phyloP scores from a whole-genome alignment of 2,888 invertebrate genomes.

The Melangyna quadrimaculata region DNA sequence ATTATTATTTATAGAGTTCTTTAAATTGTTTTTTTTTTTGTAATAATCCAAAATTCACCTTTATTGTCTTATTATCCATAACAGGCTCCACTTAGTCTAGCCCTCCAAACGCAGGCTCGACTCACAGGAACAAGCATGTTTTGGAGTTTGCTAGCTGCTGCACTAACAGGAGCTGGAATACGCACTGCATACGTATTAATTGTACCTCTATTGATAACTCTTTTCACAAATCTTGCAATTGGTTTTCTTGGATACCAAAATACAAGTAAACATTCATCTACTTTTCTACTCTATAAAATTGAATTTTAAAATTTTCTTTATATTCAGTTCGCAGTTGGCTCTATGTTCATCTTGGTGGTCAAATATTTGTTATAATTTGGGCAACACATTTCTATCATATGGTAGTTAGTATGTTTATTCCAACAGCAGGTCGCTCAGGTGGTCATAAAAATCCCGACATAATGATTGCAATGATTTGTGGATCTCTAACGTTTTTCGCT shows the following conservation, averaged over 20 bases:
- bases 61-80: not conserved
- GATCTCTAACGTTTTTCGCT: conserved; percentile 79
- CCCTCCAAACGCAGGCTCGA: conserved; percentile 76
- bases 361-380: conserved; percentile 76
- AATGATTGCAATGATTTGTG: conserved; percentile 80
- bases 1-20: no score
- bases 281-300: not conserved
- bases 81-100: conserved; percentile 76
- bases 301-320: not conserved
- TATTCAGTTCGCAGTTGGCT: conserved; percentile 76
- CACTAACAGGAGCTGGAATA: conserved; percentile 75
- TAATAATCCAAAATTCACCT: no score
- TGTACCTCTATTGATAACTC: conserved; percentile 74
- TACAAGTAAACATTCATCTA: conserved; percentile 73
- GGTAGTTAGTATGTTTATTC: conserved; percentile 78
- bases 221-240: conserved; percentile 74
- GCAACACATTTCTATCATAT: conserved; percentile 75
- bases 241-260: conserved; percentile 75
- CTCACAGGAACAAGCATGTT: conserved; percentile 76
- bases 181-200: conserved; percentile 75
- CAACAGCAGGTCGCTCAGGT: conserved; percentile 81
- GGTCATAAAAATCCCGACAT: conserved; percentile 81
- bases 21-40: no score
- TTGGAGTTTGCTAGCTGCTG: conserved; percentile 75
- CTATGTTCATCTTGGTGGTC: conserved; percentile 75